Percentiles rank a stretch among this genome's conserved stretches.
These are phyloP conservation scores for Agrotis clavis DNA, from an alignment of 2,888 invertebrate species.

Conservation along the genomic window DNA sequence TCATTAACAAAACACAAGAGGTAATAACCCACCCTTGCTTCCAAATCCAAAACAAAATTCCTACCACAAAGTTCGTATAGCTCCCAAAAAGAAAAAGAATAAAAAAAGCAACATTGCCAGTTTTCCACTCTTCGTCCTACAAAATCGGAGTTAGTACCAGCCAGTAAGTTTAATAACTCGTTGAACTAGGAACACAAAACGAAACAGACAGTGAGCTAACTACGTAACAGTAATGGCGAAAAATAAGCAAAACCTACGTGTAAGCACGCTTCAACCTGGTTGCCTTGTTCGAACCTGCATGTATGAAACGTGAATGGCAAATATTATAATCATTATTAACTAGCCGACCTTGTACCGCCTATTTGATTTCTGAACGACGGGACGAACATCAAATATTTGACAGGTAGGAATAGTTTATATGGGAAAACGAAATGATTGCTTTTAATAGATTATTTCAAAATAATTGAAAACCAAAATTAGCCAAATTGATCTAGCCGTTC, in stretches of 20 bases:
- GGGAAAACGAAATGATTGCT: too few relatives aligned
- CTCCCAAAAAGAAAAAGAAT: slow-evolving; percentile 6
- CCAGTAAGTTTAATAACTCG: slow-evolving; percentile 59
- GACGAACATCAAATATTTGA: too few relatives aligned
- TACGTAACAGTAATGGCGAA: slow-evolving; percentile 70
- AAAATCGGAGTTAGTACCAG: slow-evolving; percentile 26
- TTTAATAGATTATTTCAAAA: too few relatives aligned
- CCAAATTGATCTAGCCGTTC: too few relatives aligned
- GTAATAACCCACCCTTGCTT: neutral
- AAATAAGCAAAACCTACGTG: slow-evolving; percentile 65
- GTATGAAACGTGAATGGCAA: slow-evolving; percentile 29
- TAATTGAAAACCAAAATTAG: too few relatives aligned
- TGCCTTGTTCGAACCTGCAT: slow-evolving; percentile 50
- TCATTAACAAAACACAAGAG: slow-evolving; percentile 4
- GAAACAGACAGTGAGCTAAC: slow-evolving; percentile 71
- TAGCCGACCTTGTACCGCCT: too few relatives aligned
- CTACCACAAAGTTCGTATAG: neutral
- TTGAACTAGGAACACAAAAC: slow-evolving; percentile 69
- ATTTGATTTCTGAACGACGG: too few relatives aligned
- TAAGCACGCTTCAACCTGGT: slow-evolving; percentile 35
- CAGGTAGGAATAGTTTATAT: too few relatives aligned
- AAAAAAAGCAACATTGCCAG: slow-evolving; percentile 29
- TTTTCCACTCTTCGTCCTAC: slow-evolving; percentile 29
- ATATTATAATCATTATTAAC: neutral
- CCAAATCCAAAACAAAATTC: neutral